Base-by-base conservation (phyloP, 2,797 vertebrate genomes). In the Iguana delicatissima region DNA sequence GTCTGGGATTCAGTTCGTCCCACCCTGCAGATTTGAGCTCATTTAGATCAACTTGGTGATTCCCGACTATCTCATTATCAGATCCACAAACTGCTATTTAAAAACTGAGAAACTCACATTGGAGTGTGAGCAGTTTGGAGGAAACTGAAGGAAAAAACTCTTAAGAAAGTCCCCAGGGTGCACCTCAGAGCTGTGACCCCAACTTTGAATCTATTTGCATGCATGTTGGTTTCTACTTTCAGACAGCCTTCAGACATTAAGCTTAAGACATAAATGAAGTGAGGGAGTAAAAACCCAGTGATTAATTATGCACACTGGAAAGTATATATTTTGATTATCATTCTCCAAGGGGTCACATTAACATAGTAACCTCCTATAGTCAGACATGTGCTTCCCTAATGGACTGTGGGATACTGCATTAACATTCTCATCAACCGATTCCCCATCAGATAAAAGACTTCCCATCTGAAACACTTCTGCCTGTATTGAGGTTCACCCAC, bases 401-500 rank as follows among this genome's bases (percentile, higher is more conserved):
- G 94, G 84, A 7, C 84, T 88, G 52, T 46, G 55, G 94, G 91
- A 95, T 94, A 87, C 90, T 89, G 72, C 79, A 85, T 91, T 77
- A 92, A 88, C 87, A 93, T 83, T 91, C 88, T 80, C 88, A 93
- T 91, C 93, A 93, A 93, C 93, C 80, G 90, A 85, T 72, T 95
- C 91, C 85, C 88, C 89, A 73, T 86, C 94, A 92, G 92, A 90
- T 91, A 92, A 92, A 94, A 96, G 87, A 90, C 73, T 91, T 89
- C 89, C 64, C 89, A 55, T 90, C 90, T 95, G 94, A 91, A 92
- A 89, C 64, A 92, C 64, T 92, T 72, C 87, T 91, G 86, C 89
- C 67, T 93, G 64, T 6, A 74, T 16, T 93, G 89, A 94, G 88
- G 91, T 95, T 96, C 94, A 90, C 89, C 94, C 89, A 96, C 92